Conservation (phyloP, 1,140 invertebrate genomes). For the Diorhabda carinulata region DNA sequence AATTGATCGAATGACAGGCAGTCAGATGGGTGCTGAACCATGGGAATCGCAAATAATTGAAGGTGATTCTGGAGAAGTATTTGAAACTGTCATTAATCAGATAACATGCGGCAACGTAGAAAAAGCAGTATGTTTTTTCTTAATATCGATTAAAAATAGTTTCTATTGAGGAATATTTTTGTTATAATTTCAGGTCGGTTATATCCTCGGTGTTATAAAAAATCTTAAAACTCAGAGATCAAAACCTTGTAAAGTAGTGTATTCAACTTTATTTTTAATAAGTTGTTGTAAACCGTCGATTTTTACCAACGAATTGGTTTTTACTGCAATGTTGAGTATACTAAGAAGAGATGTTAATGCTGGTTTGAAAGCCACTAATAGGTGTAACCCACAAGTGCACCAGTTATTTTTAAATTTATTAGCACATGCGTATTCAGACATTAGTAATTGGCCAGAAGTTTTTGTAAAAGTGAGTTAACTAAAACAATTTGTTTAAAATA, state of each 20-base stretch:
- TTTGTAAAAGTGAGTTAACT: slow-evolving; percentile 62
- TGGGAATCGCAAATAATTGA: slow-evolving; percentile 59
- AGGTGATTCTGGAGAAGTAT: slow-evolving; percentile 58
- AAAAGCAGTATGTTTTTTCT: slow-evolving; percentile 53
- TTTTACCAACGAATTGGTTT: slow-evolving; percentile 75
- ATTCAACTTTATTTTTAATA: slow-evolving; percentile 74
- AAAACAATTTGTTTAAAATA: background rate
- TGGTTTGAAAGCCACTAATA: slow-evolving; percentile 65
- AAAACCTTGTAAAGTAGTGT: slow-evolving; percentile 78
- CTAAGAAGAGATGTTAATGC: slow-evolving; percentile 73
- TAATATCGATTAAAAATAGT: slow-evolving; percentile 10
- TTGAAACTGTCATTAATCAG: slow-evolving; percentile 56
- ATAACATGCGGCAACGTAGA: slow-evolving; percentile 61
- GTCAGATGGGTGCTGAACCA: slow-evolving; percentile 47
- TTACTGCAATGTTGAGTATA: slow-evolving; percentile 77
- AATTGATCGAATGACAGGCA: slow-evolving; percentile 25
- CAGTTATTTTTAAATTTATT: slow-evolving; percentile 84
- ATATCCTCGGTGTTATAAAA: slow-evolving; percentile 60
- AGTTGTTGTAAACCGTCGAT: slow-evolving; percentile 75
- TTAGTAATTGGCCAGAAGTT: slow-evolving; percentile 71
- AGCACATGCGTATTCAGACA: slow-evolving; percentile 73
- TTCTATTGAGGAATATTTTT: slow-evolving; percentile 47
- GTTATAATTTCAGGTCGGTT: slow-evolving; percentile 48
- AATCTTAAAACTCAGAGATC: slow-evolving; percentile 61
- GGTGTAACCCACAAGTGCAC: slow-evolving; percentile 75